phyloP scores from a whole-genome alignment of 2,797 vertebrate genomes.

The Lagocephalus sceleratus region DNA sequence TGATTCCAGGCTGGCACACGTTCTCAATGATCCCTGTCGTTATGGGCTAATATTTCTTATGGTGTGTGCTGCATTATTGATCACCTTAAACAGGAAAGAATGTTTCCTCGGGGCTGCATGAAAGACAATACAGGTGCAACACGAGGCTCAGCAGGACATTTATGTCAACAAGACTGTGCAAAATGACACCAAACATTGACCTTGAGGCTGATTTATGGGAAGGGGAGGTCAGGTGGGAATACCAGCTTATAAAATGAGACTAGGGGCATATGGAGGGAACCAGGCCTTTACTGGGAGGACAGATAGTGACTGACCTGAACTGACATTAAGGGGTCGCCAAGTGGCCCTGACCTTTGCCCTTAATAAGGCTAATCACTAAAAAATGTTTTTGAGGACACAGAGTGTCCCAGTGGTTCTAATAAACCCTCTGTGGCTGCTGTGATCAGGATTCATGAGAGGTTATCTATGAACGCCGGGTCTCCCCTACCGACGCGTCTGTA shows the following conservation, averaged over 20 bases:
- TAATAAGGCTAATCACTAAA: slow-evolving; percentile 8
- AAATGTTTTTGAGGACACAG: slow-evolving; percentile 1
- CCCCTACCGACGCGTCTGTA: slow-evolving; percentile 11
- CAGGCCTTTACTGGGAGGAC: slow-evolving; percentile 42
- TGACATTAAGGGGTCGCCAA: slow-evolving; percentile 40
- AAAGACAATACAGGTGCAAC: slow-evolving; percentile 61
- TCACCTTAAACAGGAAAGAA: slow-evolving; percentile 64
- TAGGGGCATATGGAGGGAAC: slow-evolving; percentile 41
- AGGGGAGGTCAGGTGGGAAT: slow-evolving; percentile 48
- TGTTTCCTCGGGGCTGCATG: slow-evolving; percentile 58
- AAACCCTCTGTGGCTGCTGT: slow-evolving; percentile 20
- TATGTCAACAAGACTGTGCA: slow-evolving; percentile 48
- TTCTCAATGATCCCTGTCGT: slow-evolving; percentile 45
- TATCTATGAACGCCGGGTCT: slow-evolving; percentile 42
- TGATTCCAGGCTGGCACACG: slow-evolving; percentile 53
- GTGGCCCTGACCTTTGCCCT: slow-evolving; percentile 25
- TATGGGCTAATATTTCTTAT: slow-evolving; percentile 59
- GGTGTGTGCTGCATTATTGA: slow-evolving; percentile 59
- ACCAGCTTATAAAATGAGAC: slow-evolving; percentile 28
- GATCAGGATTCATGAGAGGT: slow-evolving; percentile 46
- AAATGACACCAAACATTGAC: slow-evolving; percentile 58
- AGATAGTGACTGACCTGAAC: slow-evolving; percentile 52
- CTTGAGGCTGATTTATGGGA: slow-evolving; percentile 47
- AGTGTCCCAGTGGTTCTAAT: slow-evolving; percentile 35
- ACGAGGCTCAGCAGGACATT: slow-evolving; percentile 47